A percentile compares a stretch with the other conserved stretches of the same genome.
Evolutionary conservation across 2,113 vertebrate species (phyloP).

Genomic region (Datnioides undecimradiatus): DNA sequence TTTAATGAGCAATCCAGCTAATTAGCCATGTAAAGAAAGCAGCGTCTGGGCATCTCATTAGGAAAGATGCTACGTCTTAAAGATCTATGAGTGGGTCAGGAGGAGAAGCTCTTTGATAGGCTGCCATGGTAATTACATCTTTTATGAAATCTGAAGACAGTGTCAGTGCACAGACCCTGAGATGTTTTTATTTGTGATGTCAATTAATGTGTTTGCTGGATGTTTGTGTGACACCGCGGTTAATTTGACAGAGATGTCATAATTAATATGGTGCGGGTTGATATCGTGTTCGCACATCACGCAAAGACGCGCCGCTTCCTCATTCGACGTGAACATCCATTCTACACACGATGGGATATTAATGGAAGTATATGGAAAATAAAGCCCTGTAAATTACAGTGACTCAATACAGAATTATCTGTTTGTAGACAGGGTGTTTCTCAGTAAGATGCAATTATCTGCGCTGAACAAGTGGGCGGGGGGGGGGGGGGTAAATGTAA

Average conservation of each 20-base stretch:
- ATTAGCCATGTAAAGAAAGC: constrained; percentile 51
- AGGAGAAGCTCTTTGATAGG: constrained; percentile 1
- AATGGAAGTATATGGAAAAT: no score
- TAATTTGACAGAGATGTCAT: background rate
- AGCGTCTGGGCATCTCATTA: constrained; percentile 32
- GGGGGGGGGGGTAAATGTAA: constrained; percentile 56
- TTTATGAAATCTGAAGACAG: constrained; percentile 7
- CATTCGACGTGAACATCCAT: background rate
- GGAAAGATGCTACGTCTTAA: constrained; percentile 35
- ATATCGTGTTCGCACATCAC: background rate
- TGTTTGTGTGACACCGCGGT: background rate
- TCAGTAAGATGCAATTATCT: constrained; percentile 60
- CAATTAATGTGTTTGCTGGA: background rate
- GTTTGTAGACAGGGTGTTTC: constrained; percentile 24
- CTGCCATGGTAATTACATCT: background rate
- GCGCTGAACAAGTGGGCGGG: constrained; percentile 22
- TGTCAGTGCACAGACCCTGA: background rate
- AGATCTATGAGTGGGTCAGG: constrained; percentile 23
- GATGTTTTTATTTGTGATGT: background rate
- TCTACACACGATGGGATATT: no score
- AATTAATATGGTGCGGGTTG: background rate
- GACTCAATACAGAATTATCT: constrained; percentile 35
- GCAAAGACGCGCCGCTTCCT: background rate
- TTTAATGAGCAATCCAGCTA: constrained; percentile 52
- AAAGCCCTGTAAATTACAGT: background rate